Evolutionary conservation across 2,797 vertebrate species (phyloP).

Genomic region (Crocidura indochinensis): DNA sequence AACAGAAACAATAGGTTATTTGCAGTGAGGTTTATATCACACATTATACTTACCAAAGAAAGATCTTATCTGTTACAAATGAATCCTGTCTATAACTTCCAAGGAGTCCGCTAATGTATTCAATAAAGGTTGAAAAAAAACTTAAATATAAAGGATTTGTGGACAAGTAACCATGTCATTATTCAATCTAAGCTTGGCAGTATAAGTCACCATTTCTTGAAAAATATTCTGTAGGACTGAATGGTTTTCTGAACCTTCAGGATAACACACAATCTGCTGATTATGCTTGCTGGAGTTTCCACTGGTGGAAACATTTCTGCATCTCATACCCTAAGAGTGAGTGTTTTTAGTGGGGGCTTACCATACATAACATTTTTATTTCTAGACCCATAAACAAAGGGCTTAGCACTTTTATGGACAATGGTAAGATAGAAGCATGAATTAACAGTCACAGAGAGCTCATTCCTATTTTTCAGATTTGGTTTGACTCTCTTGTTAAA

Average conservation of each 20-base stretch:
- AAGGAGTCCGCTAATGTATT: background rate
- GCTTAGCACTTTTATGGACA: background rate
- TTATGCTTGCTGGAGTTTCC: background rate
- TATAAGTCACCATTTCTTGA: accelerated
- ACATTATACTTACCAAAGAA: background rate
- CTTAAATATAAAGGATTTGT: background rate
- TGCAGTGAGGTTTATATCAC: background rate
- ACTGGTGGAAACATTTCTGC: background rate
- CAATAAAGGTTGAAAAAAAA: background rate
- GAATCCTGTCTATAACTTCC: background rate
- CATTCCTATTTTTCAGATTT: background rate
- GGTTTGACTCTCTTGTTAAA: background rate
- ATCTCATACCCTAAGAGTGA: background rate
- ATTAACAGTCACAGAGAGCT: background rate
- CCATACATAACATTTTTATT: background rate
- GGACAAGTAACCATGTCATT: background rate
- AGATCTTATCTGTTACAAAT: background rate
- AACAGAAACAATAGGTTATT: background rate
- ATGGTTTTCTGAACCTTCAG: background rate
- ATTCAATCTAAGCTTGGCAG: accelerated
- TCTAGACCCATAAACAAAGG: background rate
- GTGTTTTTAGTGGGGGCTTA: background rate
- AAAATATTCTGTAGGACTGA: background rate
- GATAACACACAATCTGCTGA: background rate
- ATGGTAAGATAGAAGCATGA: background rate